phyloP scores from a whole-genome alignment of 2,113 vertebrate species.

The Prionailurus viverrinus region DNA sequence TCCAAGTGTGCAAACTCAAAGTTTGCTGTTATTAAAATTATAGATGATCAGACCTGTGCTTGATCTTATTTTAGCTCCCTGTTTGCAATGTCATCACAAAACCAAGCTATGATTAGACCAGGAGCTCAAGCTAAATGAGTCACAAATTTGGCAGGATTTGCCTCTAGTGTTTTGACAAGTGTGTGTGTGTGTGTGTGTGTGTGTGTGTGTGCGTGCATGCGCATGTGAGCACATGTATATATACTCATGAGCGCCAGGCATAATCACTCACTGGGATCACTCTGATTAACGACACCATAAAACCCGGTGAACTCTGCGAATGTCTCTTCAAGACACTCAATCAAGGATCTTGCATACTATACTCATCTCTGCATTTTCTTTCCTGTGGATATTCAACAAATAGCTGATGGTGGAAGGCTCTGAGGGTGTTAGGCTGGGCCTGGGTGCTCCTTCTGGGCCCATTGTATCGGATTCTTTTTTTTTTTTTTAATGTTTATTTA shows the following conservation, averaged over 20 bases:
- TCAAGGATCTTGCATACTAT: too few species aligned
- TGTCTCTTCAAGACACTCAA: not conserved
- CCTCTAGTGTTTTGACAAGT: not conserved
- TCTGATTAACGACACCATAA: not conserved
- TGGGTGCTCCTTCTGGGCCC: not conserved
- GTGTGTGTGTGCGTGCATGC: accelerated
- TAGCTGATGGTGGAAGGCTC: not conserved
- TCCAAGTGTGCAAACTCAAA: not conserved
- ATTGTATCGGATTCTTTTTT: not conserved
- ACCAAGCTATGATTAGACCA: not conserved
- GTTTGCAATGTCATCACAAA: not conserved
- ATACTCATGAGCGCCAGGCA: not conserved
- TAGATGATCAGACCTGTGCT: not conserved
- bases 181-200: not conserved
- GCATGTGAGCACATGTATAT: accelerated
- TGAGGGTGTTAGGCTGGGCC: too few species aligned
- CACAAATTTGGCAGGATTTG: not conserved
- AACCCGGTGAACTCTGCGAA: not conserved
- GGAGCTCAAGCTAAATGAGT: not conserved
- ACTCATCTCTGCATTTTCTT: not conserved
- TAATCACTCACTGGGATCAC: not conserved
- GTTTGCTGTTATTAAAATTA: not conserved
- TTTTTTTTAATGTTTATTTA: too few species aligned
- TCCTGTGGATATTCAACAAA: not conserved
- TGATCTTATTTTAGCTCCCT: not conserved